phyloP scores from a whole-genome alignment of 2,888 invertebrate species.

The Tupiocoris notatus region DNA sequence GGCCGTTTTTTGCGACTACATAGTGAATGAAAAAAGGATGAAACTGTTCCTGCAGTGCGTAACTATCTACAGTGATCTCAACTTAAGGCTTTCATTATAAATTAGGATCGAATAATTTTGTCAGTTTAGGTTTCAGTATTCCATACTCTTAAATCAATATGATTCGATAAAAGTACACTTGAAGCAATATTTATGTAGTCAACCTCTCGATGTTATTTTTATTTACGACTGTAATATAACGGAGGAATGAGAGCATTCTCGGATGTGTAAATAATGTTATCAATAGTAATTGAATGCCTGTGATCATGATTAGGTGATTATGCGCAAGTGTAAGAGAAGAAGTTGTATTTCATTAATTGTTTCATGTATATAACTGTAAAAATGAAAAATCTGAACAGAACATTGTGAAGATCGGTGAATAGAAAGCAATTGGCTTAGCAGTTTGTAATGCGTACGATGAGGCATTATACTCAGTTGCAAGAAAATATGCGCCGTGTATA shows the following conservation, averaged over 20 bases:
- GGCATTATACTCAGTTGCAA: background rate
- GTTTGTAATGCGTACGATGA: background rate
- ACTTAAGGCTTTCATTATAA: conserved; percentile 35
- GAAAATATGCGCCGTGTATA: background rate
- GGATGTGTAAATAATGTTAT: conserved; percentile 4
- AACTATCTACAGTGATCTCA: conserved; percentile 29
- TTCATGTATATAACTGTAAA: conserved; percentile 31
- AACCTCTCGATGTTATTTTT: conserved; percentile 14
- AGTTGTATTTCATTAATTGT: conserved; percentile 23
- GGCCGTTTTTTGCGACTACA: background rate
- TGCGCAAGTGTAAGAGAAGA: conserved; percentile 8
- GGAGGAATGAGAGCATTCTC: background rate
- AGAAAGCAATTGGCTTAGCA: background rate
- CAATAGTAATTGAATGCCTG: conserved; percentile 22
- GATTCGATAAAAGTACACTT: background rate
- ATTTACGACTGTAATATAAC: background rate
- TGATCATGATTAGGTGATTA: conserved; percentile 33
- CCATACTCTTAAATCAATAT: background rate
- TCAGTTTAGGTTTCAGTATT: background rate
- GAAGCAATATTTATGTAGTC: conserved; percentile 37
- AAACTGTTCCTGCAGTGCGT: background rate
- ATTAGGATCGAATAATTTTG: conserved; percentile 3
- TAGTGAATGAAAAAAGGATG: background rate
- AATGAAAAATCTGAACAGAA: background rate
- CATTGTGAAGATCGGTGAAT: background rate